phyloP scores from a whole-genome alignment of 2,888 invertebrate genomes.

The Eupelmus urozonus region DNA sequence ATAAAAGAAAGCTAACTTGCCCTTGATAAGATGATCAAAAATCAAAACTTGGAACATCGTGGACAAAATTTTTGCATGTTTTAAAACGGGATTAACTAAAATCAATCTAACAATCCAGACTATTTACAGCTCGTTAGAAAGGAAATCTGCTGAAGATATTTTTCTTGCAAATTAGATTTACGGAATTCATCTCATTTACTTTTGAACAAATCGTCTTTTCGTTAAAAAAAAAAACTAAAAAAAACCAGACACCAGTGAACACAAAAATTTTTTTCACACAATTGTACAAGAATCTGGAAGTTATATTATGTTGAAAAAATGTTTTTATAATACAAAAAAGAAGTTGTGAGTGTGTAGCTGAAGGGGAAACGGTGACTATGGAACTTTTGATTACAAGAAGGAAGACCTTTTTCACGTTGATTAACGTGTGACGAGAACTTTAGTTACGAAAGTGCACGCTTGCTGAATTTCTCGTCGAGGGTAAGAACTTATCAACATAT shows the following conservation, averaged over 20 bases:
- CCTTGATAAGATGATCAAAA: too few relatives aligned
- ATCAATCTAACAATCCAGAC: neutral
- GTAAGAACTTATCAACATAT: neutral
- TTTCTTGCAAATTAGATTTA: neutral
- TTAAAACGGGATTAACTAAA: neutral
- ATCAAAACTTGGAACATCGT: too few relatives aligned
- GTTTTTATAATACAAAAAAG: too few relatives aligned
- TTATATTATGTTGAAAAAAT: too few relatives aligned
- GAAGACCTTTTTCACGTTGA: neutral
- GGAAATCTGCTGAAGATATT: neutral
- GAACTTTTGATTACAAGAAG: too few relatives aligned
- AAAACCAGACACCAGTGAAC: too few relatives aligned
- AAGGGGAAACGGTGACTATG: too few relatives aligned
- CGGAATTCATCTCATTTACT: constrained; percentile 21
- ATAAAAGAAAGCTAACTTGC: too few relatives aligned
- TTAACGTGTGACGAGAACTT: neutral
- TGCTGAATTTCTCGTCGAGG: neutral
- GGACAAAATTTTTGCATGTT: neutral
- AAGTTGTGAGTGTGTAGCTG: too few relatives aligned
- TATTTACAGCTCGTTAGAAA: neutral
- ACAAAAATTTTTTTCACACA: too few relatives aligned
- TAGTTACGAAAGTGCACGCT: neutral
- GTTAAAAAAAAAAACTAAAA: neutral
- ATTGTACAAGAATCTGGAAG: too few relatives aligned
- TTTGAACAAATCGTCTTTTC: neutral